Evolutionary conservation across 2,113 vertebrate genomes (phyloP).

Genomic region (Daubentonia madagascariensis): DNA sequence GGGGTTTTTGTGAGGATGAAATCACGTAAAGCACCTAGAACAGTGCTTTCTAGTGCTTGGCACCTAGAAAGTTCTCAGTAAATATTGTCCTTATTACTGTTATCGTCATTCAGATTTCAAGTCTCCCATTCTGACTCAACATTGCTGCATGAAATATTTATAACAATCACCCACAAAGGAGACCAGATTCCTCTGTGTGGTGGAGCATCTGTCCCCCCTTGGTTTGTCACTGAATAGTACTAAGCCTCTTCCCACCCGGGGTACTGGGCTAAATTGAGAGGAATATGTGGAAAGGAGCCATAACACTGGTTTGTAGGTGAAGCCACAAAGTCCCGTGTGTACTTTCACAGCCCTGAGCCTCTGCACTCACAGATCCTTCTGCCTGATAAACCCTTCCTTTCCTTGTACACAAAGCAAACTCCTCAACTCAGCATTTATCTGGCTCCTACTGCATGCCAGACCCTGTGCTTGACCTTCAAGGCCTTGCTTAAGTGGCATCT

Average conservation of each 20-base stretch:
- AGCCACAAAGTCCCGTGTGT: background rate
- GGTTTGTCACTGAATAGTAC: background rate
- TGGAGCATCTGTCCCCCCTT: conserved; percentile 7
- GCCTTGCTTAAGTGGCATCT: background rate
- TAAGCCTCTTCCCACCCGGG: background rate
- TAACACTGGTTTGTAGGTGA: background rate
- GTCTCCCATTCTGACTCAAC: background rate
- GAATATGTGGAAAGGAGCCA: background rate
- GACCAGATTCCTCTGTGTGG: background rate
- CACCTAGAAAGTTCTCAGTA: background rate
- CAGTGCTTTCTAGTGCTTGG: too few relatives aligned
- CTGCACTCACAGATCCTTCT: background rate
- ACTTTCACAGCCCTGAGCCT: background rate
- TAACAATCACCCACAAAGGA: background rate
- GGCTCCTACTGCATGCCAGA: background rate
- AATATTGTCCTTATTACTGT: background rate
- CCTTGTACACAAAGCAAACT: background rate
- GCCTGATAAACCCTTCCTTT: background rate
- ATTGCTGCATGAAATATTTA: background rate
- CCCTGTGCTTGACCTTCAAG: background rate
- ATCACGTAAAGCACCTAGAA: background rate
- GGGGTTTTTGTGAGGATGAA: background rate
- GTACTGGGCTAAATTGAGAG: background rate
- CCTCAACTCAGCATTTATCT: background rate
- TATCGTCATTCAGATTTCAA: background rate